Evolutionary conservation across 2,888 invertebrate genomes (phyloP).

Genomic region (Lochmaea capreae): DNA sequence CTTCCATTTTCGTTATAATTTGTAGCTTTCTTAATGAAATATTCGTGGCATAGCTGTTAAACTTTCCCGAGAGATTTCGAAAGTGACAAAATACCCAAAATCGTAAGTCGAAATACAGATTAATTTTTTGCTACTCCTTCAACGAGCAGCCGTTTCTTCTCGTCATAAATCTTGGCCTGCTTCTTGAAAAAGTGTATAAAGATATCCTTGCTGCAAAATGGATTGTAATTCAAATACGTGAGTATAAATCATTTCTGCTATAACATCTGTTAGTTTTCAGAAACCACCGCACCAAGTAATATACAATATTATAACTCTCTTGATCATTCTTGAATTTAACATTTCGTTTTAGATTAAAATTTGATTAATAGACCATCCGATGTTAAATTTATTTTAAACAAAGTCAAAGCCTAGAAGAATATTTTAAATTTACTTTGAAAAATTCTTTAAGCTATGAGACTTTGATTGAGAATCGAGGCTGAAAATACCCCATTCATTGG

Average conservation of each 20-base stretch:
- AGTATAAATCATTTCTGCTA: slow-evolving; percentile 56
- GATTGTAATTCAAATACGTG: slow-evolving; percentile 55
- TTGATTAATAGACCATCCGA: slow-evolving; percentile 1
- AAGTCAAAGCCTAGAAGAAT: too few species aligned
- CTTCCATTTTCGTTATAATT: neutral
- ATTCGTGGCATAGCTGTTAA: neutral
- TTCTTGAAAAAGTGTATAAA: slow-evolving; percentile 22
- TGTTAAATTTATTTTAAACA: neutral
- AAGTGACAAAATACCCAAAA: slow-evolving; percentile 11
- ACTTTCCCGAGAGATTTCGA: neutral
- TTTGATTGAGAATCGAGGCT: too few species aligned
- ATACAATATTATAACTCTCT: slow-evolving; percentile 56
- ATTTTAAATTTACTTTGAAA: too few species aligned
- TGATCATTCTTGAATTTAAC: slow-evolving; percentile 55
- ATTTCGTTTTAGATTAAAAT: slow-evolving; percentile 49
- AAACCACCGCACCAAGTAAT: slow-evolving; percentile 42
- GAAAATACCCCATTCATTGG: too few species aligned
- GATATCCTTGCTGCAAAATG: slow-evolving; percentile 46
- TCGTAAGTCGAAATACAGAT: slow-evolving; percentile 13
- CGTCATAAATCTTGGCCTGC: slow-evolving; percentile 26
- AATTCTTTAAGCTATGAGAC: too few species aligned
- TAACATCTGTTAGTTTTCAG: slow-evolving; percentile 59
- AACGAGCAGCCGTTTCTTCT: slow-evolving; percentile 21
- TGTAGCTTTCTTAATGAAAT: slow-evolving; percentile 4
- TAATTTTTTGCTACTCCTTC: slow-evolving; percentile 16